phyloP scores from a whole-genome alignment of 2,113 vertebrate species.

The Corythornis vintsioides region DNA sequence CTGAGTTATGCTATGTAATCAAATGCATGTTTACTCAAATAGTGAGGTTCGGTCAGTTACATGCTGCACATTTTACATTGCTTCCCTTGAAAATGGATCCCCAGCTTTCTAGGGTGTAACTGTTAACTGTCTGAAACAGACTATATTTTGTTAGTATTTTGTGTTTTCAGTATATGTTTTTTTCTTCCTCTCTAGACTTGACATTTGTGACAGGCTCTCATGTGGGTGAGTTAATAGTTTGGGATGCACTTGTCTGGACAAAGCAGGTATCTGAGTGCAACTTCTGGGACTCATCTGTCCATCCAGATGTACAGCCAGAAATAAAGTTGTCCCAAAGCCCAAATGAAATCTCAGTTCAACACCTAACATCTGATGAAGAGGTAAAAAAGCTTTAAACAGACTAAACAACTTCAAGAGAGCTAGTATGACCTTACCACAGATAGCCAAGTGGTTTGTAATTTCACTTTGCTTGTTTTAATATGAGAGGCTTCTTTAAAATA shows the following conservation, averaged over 20 bases:
- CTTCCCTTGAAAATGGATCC: not conserved
- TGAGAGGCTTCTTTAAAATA: not conserved
- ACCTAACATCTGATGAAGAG: slow-evolving; percentile 86
- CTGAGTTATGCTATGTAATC: not conserved
- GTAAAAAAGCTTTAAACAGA: slow-evolving; percentile 72
- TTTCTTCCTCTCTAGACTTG: slow-evolving; percentile 59
- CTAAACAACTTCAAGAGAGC: not conserved
- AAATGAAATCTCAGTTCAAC: slow-evolving; percentile 88
- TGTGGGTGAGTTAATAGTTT: slow-evolving; percentile 90
- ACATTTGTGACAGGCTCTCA: slow-evolving; percentile 91
- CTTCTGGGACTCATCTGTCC: slow-evolving; percentile 84
- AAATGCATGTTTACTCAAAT: not conserved
- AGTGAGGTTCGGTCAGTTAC: not conserved
- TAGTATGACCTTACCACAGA: not conserved
- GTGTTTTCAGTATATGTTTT: not conserved
- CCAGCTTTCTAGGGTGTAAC: not conserved
- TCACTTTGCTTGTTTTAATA: not conserved
- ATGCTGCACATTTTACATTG: not conserved
- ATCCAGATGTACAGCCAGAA: slow-evolving; percentile 79
- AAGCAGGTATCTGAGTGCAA: slow-evolving; percentile 83
- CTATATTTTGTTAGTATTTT: not conserved
- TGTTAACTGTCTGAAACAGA: not conserved
- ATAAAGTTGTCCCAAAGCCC: slow-evolving; percentile 85
- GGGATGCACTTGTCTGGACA: slow-evolving; percentile 88
- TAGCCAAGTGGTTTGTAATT: not conserved